A percentile compares a stretch with the other conserved stretches of the same genome.
These are phyloP conservation scores for Phoenicopterus ruber DNA, from an alignment of 2,113 vertebrate species.

Conservation along the genomic window DNA sequence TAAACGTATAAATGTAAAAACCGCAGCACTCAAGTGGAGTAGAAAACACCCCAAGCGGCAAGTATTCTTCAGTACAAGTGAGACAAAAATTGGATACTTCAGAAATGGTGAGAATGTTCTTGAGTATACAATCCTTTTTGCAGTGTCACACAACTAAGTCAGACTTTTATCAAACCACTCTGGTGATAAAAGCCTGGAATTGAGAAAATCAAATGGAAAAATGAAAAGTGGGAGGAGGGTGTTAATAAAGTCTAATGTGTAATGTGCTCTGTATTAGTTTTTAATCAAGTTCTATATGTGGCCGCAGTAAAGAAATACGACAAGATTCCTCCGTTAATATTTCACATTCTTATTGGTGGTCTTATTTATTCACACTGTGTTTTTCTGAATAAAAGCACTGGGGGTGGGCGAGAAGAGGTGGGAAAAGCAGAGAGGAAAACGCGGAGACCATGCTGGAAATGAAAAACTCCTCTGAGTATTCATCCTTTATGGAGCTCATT, in stretches of 20 bases:
- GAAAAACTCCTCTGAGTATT: conserved; percentile 51
- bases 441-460: background rate
- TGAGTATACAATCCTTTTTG: conserved; percentile 74
- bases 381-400: conserved; percentile 19
- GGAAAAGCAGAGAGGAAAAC: conserved; percentile 25
- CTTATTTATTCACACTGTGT: background rate
- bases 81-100: conserved; percentile 70
- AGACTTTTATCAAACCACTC: conserved; percentile 72
- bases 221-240: background rate
- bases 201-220: conserved; percentile 46
- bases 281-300: background rate
- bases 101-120: conserved; percentile 78
- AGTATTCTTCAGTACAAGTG: conserved; percentile 58
- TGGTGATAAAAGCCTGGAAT: conserved; percentile 77
- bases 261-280: background rate
- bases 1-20: conserved; percentile 72
- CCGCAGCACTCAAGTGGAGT: conserved; percentile 58
- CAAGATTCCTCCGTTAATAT: background rate
- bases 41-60: conserved; percentile 60
- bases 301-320: background rate
- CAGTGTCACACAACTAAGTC: conserved; percentile 72
- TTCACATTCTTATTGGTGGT: background rate
- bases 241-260: conserved; percentile 14
- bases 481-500: background rate
- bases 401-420: background rate